Evolutionary conservation across 1,140 invertebrate genomes (phyloP).

Genomic region (Megalopta genalis): DNA sequence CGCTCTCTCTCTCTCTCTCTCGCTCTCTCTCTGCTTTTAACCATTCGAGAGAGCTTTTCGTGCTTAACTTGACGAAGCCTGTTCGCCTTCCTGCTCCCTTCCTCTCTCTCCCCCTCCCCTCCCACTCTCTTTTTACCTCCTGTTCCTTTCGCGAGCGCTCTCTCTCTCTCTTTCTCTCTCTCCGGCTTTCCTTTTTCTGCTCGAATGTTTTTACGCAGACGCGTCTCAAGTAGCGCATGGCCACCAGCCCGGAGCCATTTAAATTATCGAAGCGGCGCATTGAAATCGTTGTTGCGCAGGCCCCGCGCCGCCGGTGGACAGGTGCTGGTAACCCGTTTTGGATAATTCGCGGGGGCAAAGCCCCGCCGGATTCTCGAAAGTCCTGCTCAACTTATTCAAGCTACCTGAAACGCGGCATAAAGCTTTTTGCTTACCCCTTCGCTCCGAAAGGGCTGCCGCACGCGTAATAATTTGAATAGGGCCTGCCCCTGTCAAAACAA

Average conservation of each 20-base stretch:
- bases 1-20: too few relatives aligned
- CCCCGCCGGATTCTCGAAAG: constrained; percentile 27
- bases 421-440: constrained; percentile 37
- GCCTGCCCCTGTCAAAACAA: constrained; percentile 56
- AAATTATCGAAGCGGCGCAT: constrained; percentile 48
- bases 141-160: too few relatives aligned
- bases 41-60: constrained; percentile 10
- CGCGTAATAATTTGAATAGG: not conserved
- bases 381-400: constrained; percentile 42
- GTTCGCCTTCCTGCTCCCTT: not conserved
- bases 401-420: constrained; percentile 38
- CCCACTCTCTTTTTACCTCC: not conserved
- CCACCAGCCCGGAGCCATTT: not conserved
- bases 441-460: constrained; percentile 36
- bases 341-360: constrained; percentile 33
- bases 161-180: not conserved
- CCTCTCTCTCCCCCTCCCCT: too few relatives aligned
- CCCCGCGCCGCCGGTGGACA: constrained; percentile 10
- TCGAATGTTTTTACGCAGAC: constrained; percentile 38
- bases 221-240: constrained; percentile 54
- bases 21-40: not conserved
- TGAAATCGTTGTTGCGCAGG: constrained; percentile 45
- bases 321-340: constrained; percentile 34
- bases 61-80: not conserved
- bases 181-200: not conserved